Evolutionary conservation across 2,797 vertebrate species (phyloP), one percentile per base, ranked within the genome.

Genomic region (Monodelphis domestica): DNA sequence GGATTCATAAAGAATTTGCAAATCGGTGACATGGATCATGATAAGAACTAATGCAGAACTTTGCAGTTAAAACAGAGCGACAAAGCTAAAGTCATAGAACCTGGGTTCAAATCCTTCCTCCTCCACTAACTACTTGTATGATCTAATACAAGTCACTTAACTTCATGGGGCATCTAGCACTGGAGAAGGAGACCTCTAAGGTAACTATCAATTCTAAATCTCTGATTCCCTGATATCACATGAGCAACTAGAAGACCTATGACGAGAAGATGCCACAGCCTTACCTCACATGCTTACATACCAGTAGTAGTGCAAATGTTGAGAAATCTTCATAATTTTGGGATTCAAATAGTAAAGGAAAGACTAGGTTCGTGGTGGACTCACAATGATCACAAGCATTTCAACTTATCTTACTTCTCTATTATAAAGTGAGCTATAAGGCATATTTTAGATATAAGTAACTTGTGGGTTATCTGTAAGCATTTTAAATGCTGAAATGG

Each of bases 381-480:
- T 95, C n/a, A 45, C 92, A 95, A 96, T 33, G 89, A 95, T 93
- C 93, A 96, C 63, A 78, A 33, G 95, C 94, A 95, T 93, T 90
- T 70, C 29, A 93, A 50, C 30, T 28, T 95, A 14, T 54, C 57
- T 12, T 4, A 38, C 3, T 93, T 94, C 87, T 57, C 53, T 88
- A 28, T 59, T 51, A 51, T 33, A 45, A 2, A 93, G 50, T 78
- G 94, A 91, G 91, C 89, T 53, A 26, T 21, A 57, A 95, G 90
- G 55, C 78, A 87, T 51, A 38, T n/a, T 95, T 95, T 95, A 93
- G 56, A 94, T 11, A 92, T 53, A 89, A 30, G 93, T 93, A 95
- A 94, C 94, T 91, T 91, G 45, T n/a, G 30, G 97, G 96, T 95
- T 95, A 87, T 96, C 91, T 95, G 90, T 92, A 97, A 96, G 96